Base-by-base conservation (phyloP, 2,888 invertebrate species). In the Drosophila eohydei region DNA sequence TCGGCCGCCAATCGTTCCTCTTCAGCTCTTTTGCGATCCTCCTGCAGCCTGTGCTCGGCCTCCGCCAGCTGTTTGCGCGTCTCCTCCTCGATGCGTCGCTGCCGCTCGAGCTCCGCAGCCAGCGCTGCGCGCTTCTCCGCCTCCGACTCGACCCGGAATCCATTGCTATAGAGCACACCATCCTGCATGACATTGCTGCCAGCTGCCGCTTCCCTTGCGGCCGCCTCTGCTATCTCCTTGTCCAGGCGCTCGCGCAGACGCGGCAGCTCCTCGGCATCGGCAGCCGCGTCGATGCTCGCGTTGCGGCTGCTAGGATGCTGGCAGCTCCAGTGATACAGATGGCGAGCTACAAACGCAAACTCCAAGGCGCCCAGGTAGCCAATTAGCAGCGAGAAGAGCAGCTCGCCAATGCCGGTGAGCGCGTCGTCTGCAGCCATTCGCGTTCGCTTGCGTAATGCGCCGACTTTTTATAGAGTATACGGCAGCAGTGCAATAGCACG, bases 351-450 rank as follows among this genome's bases (percentile, higher is more conserved):
- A 73, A 91, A 93, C 2, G 91, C 82, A 26, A 93, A 88, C 92
- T 97, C 97, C 83, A 95, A 90, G 34, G 95, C 95, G 72, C 97
- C 97, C 75, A 96, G 95, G 92, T 96, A 96, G 74, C 95, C 94
- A 65, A 97, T 94, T 74, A 97, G 93, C 86, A 96, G 93, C 57
- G 97, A 96, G 79, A 97, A 93, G 69, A 97, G 93, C 87, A 97
- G 92, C 81, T 96, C 94, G 90, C 97, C 97, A 95, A 97, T 95
- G 90, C 91, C 92, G 80, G 91, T 73, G 43, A 91, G 71, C 83
- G 91, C 76, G 69, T 91, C 90, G 48, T 81, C 86, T 74, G 85
- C 85, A 64, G 74, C 74, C 84, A 87, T 84, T 59, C 48, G 71
- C 48, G 52, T 59, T 34, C 51, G 70, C 79, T 89, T 90, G 87